Evolutionary conservation across 2,113 vertebrate genomes (phyloP), one percentile per base, ranked within the genome.

Genomic region (Sorex araneus): DNA sequence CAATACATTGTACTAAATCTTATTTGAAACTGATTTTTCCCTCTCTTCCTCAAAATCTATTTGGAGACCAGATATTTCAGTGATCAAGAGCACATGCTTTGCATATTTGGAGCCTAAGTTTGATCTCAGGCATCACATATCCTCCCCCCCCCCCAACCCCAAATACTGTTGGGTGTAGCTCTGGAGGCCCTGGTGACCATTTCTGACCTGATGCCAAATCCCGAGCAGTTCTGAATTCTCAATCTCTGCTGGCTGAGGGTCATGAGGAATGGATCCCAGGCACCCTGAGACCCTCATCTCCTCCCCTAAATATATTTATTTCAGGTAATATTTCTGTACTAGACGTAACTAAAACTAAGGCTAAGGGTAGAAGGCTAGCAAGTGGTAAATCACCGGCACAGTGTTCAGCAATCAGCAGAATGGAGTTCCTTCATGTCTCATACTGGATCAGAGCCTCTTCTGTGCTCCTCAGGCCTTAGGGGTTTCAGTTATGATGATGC

Each of bases 401-500:
- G n/a, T 60, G 74, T 75, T 83, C 34, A 74, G 25, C 47, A 87
- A 54, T n/a, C 4, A 83, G 7, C 30, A 23, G 25, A 19, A 32
- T 21, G 32, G 60, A 50, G 45, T 47, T 47, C 11, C 45, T 11
- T 89, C 50, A 91, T 15, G 54, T 47, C 25, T 82, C 47, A 8
- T 67, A 25, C 36, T 63, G 40, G 54, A 54, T 87, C 40, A 54
- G 13, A 47, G 19, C 57, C 57, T 77, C 40, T 93, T 76, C 32
- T n/a, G 57, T 8, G 13, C 32, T 27, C 11, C 47, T 47, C 11
- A 18, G 71, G 50, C 28, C 73, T 32, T 57, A 6, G 18, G 7
- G 78, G 8, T 70, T 86, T 93, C 47, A 12, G 43, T 90, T 77
- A 81, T 84, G 77, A 78, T 88, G 66, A 87, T 50, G 47, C 47